These are phyloP conservation scores for Hydropsyche betteni DNA, from an alignment of 2,888 invertebrate species.

Conservation along the genomic window DNA sequence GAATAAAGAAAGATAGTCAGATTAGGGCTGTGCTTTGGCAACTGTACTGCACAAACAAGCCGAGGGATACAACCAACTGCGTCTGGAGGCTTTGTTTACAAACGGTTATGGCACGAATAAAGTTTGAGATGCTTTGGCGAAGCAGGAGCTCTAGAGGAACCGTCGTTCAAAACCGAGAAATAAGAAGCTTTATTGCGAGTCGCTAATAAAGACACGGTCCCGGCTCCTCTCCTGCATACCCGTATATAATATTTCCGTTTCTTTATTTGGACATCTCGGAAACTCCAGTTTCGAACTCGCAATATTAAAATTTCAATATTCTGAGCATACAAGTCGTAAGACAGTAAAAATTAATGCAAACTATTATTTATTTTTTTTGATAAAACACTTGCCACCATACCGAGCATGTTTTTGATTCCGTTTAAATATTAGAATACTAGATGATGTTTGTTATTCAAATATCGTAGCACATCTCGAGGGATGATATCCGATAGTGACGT, in stretches of 20 bases:
- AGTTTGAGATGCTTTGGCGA: slow-evolving; percentile 37
- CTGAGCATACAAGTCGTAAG: background rate
- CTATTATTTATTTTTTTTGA: background rate
- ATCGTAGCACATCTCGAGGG: background rate
- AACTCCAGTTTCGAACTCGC: background rate
- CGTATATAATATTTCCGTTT: slow-evolving; percentile 25
- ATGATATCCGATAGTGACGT: slow-evolving; percentile 21
- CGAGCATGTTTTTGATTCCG: background rate
- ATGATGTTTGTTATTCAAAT: background rate
- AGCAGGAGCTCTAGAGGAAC: slow-evolving; percentile 47
- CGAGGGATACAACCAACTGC: slow-evolving; percentile 3
- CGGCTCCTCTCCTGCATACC: background rate
- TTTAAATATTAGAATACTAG: background rate
- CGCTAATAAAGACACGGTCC: slow-evolving; percentile 45
- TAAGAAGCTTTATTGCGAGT: slow-evolving; percentile 46
- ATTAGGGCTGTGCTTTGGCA: slow-evolving; percentile 17
- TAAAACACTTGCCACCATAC: no score
- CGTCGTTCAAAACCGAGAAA: slow-evolving; percentile 46
- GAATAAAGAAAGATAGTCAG: slow-evolving; percentile 3
- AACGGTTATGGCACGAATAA: slow-evolving; percentile 46
- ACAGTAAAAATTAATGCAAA: background rate
- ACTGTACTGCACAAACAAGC: slow-evolving; percentile 9
- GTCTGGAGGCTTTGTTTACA: slow-evolving; percentile 36
- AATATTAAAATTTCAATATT: slow-evolving; percentile 24
- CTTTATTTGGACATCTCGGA: slow-evolving; percentile 12